Evolutionary conservation across 1,140 invertebrate genomes (phyloP).

Genomic region (Zaprionus davidi): DNA sequence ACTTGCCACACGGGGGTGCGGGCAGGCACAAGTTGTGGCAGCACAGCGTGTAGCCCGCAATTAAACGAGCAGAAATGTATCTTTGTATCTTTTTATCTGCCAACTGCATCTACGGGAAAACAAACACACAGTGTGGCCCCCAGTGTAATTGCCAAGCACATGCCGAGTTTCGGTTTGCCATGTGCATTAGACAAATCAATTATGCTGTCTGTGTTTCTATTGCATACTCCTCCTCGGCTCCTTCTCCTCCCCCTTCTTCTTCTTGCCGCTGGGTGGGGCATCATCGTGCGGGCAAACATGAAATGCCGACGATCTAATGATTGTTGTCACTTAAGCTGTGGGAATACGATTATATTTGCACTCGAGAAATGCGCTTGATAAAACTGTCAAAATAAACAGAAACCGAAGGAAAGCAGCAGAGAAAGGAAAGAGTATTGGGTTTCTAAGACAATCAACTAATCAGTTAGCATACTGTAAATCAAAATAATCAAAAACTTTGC

Average conservation of each 20-base stretch:
- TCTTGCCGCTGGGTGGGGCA: conserved; percentile 23
- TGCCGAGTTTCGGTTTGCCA: conserved; percentile 42
- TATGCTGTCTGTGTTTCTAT: conserved; percentile 55
- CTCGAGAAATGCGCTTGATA: neutral
- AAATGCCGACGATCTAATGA: conserved; percentile 31
- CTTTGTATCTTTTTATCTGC: conserved; percentile 67
- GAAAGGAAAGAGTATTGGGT: neutral
- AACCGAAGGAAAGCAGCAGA: neutral
- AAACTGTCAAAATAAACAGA: conserved; percentile 7
- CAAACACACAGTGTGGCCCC: conserved; percentile 42
- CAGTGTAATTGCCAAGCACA: conserved; percentile 58
- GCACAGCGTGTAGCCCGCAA: conserved; percentile 70
- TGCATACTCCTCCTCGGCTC: neutral
- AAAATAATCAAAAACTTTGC: neutral
- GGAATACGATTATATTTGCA: conserved; percentile 20
- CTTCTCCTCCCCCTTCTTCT: neutral
- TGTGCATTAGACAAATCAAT: conserved; percentile 77
- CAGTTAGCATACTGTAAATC: neutral
- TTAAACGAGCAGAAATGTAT: conserved; percentile 80
- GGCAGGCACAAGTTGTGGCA: neutral
- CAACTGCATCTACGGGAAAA: conserved; percentile 61
- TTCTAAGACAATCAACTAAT: neutral
- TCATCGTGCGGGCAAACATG: conserved; percentile 20
- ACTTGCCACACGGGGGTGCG: neutral
- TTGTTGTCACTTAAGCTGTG: conserved; percentile 39